Evolutionary conservation across 2,797 vertebrate species (phyloP).

Genomic region (Emys orbicularis): DNA sequence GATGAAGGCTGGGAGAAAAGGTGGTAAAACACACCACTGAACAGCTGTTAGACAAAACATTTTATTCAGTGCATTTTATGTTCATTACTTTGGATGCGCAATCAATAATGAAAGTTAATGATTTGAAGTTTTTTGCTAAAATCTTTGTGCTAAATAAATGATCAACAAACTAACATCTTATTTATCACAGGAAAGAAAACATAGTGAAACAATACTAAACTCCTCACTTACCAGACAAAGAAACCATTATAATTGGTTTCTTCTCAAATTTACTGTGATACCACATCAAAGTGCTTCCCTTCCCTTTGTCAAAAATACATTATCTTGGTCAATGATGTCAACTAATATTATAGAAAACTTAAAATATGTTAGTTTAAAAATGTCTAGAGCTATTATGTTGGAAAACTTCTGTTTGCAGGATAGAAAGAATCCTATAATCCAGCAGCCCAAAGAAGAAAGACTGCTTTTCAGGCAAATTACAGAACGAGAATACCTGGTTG

Average conservation of each 20-base stretch:
- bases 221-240: conserved; percentile 72
- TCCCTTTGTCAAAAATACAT: conserved; percentile 15
- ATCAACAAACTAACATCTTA: conserved; percentile 81
- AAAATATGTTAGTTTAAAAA: not conserved
- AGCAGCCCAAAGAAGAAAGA: conserved; percentile 63
- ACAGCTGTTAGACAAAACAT: conserved; percentile 83
- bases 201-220: conserved; percentile 68
- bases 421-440: conserved; percentile 56
- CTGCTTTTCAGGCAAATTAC: conserved; percentile 62
- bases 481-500: conserved; percentile 16
- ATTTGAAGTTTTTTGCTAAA: conserved; percentile 79
- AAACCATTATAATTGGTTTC: conserved; percentile 57
- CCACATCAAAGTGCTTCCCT: not conserved
- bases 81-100: conserved; percentile 79
- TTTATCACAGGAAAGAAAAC: conserved; percentile 74
- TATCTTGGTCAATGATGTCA: conserved; percentile 25
- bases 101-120: conserved; percentile 80
- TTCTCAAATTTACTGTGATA: conserved; percentile 41
- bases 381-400: conserved; percentile 20
- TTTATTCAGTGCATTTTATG: conserved; percentile 81
- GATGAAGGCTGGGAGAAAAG: conserved; percentile 81
- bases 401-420: conserved; percentile 51
- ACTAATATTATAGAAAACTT: not conserved
- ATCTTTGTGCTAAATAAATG: conserved; percentile 81
- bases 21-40: conserved; percentile 83